Conservation (phyloP, 2,888 invertebrate genomes). For the Nineta flava region DNA sequence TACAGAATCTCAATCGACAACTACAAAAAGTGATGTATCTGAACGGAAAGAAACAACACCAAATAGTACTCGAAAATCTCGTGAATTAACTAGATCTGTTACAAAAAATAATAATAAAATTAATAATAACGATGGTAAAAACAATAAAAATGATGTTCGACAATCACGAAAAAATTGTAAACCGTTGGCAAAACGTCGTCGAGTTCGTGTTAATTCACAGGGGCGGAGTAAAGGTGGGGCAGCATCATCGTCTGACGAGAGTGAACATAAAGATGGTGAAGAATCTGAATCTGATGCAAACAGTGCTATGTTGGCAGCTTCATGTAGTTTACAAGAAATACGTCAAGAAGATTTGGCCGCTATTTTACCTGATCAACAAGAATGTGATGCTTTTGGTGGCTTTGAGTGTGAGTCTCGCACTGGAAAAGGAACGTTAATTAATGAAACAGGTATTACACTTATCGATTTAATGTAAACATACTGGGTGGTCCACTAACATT, state of each 20-base stretch:
- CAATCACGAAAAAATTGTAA: slow-evolving; percentile 11
- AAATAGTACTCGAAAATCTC: background rate
- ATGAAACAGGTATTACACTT: slow-evolving; percentile 25
- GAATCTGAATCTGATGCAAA: slow-evolving; percentile 21
- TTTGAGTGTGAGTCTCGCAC: slow-evolving; percentile 24
- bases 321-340: slow-evolving; percentile 48
- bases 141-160: background rate
- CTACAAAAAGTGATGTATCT: slow-evolving; percentile 6
- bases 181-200: slow-evolving; percentile 22
- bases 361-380: slow-evolving; percentile 56
- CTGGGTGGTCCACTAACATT: slow-evolving; percentile 10
- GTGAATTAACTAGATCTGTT: background rate
- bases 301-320: slow-evolving; percentile 37
- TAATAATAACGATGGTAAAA: background rate
- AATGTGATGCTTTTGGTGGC: slow-evolving; percentile 31
- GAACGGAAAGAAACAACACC: slow-evolving; percentile 1
- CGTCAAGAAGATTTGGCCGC: slow-evolving; percentile 66
- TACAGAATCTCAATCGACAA: slow-evolving; percentile 6
- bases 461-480: no score
- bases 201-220: slow-evolving; percentile 21
- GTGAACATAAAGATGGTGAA: slow-evolving; percentile 19
- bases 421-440: slow-evolving; percentile 27
- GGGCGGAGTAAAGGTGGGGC: background rate
- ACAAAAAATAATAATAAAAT: background rate
- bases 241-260: background rate